Base-by-base conservation (phyloP, 92 coral and sea anemone species). In the Desmophyllum pertusum region DNA sequence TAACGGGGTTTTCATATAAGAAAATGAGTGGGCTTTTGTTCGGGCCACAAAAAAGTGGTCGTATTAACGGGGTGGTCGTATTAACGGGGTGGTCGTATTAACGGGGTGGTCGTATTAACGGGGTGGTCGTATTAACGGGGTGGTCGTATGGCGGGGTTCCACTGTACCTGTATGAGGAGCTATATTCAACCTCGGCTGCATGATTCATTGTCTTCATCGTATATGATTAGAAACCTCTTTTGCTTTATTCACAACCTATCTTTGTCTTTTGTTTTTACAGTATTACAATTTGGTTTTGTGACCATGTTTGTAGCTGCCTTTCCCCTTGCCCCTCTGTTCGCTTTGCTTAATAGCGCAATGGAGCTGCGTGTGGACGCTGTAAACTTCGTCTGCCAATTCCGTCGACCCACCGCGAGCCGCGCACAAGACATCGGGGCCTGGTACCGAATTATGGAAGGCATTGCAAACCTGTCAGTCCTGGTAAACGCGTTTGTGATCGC, bases 291-390 rank as follows among this genome's bases (percentile, higher is more conserved):
- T 81, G 99, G 99, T 25, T 96, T 96, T 72, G 99, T 96, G 87
- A 96, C 98, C 55, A 96, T 96, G 99, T 96, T 96, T 79, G 99
- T 96, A 45, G 99, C 99, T 9, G 99, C 99, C 41, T 96, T 96
- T 69, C 99, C 99, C 21, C 91, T 96, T 61, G 99, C 99, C 25
- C 99, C 99, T 14, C 93, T 96, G 61, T 96, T 96, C 81, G 94
- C 99, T 7, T 93, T 96, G 66, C 84, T 92, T 45, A 96, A 96
- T 88, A 89, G 95, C 75, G 90, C 86, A 29, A 66, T 92, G 66
- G 99, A 96, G 79, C 86, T 96, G 7, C 86, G 99, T 4, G 99
- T 96, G 6, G 99, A 96, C 81, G 99, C 99, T 48, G 81, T 96
- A 25, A 96, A 96, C 92, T 96, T 94, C 62, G 89, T 96, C 39